phyloP scores from a whole-genome alignment of 2,113 vertebrate genomes.

The Python bivittatus region DNA sequence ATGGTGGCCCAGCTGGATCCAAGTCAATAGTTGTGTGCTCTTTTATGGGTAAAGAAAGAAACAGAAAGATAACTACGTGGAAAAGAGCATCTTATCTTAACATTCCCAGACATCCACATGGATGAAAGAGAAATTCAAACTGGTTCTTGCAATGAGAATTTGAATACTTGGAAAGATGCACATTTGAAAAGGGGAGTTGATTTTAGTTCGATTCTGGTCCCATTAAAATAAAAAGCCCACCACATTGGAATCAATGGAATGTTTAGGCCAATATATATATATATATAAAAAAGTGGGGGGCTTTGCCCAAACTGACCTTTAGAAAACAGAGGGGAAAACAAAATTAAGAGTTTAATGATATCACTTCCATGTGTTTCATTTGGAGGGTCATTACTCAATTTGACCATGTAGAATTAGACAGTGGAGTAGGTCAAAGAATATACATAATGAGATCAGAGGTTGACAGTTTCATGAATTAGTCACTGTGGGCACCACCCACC shows the following conservation, averaged over 20 bases:
- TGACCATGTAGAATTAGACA: not conserved
- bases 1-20: conserved; percentile 22
- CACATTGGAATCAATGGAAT: accelerated
- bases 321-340: not conserved
- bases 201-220: not conserved
- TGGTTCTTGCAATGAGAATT: not conserved
- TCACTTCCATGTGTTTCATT: not conserved
- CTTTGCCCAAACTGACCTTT: not conserved
- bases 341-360: not conserved
- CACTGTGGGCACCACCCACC: not conserved
- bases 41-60: not conserved
- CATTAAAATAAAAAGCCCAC: accelerated
- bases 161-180: not conserved
- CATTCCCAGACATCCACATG: not conserved
- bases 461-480: not conserved
- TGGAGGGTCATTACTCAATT: not conserved
- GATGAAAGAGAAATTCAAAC: conserved; percentile 5
- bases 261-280: not conserved
- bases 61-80: not conserved
- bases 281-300: not conserved
- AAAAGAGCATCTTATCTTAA: not conserved
- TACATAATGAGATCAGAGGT: not conserved
- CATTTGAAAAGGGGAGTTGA: not conserved
- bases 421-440: not conserved
- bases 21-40: conserved; percentile 28